These are phyloP conservation scores for Trachelus troglodyta DNA, from an alignment of 2,888 invertebrate species.

Conservation along the genomic window DNA sequence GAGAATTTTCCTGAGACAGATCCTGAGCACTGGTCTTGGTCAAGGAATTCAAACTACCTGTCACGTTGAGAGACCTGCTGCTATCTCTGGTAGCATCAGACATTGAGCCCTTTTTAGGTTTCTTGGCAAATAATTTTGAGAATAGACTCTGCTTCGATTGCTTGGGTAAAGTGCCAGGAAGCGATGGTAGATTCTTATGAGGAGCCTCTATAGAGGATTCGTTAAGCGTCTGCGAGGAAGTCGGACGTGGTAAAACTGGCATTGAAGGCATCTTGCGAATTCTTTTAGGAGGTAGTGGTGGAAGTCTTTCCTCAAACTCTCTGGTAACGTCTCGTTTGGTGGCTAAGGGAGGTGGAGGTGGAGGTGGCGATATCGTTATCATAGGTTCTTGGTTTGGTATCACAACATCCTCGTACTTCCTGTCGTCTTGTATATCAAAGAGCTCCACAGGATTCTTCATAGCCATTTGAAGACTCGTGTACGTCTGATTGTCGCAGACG, in stretches of 20 bases:
- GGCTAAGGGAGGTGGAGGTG: constrained; percentile 49
- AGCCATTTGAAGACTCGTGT: constrained; percentile 86
- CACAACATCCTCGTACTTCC: constrained; percentile 73
- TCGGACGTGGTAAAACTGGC: constrained; percentile 56
- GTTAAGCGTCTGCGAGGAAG: constrained; percentile 39
- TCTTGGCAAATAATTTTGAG: constrained; percentile 73
- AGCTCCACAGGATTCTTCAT: constrained; percentile 84
- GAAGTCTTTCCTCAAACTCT: constrained; percentile 74
- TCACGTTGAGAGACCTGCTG: constrained; percentile 32
- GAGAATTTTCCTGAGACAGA: constrained; percentile 19
- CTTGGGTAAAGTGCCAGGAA: constrained; percentile 68
- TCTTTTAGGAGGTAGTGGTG: constrained; percentile 86
- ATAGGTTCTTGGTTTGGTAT: constrained; percentile 66
- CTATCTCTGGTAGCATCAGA: constrained; percentile 28
- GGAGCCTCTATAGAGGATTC: constrained; percentile 61
- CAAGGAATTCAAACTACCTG: constrained; percentile 32
- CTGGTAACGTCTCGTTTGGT: constrained; percentile 66
- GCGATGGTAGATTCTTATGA: constrained; percentile 70
- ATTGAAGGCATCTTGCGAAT: constrained; percentile 62
- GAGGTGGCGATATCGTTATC: constrained; percentile 61
- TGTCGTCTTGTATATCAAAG: constrained; percentile 65
- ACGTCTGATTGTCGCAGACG: constrained; percentile 82
- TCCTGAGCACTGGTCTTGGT: constrained; percentile 31
- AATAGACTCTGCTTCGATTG: constrained; percentile 74
- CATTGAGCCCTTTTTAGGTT: constrained; percentile 65